phyloP scores from a whole-genome alignment of 2,113 vertebrate species.

The Vulpes vulpes region DNA sequence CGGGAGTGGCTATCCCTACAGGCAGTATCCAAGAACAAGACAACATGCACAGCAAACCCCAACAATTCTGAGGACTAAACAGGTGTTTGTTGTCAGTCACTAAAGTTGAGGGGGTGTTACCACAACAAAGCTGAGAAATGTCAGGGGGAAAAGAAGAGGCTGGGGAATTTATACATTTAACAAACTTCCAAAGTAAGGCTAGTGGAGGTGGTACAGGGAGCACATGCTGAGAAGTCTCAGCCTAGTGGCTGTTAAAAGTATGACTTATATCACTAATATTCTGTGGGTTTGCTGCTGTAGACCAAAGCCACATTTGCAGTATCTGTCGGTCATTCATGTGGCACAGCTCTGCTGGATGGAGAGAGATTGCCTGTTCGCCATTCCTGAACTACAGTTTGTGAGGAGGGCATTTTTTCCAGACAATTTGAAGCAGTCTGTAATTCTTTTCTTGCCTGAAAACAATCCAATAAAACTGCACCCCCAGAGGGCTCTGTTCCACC shows the following conservation, averaged over 20 bases:
- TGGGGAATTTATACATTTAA: neutral
- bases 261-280: neutral
- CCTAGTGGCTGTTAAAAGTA: neutral
- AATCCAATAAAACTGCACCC: conserved; percentile 31
- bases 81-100: neutral
- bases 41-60: neutral
- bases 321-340: neutral
- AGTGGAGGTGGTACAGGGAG: neutral
- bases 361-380: neutral
- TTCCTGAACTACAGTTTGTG: neutral
- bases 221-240: neutral
- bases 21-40: neutral
- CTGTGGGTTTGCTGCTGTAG: neutral
- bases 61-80: neutral
- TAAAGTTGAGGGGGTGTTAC: neutral
- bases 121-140: neutral
- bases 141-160: neutral
- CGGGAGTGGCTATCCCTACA: neutral
- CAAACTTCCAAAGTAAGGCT: neutral
- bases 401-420: conserved; percentile 18
- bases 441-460: conserved; percentile 43
- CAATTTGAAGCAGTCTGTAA: conserved; percentile 37
- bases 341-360: neutral
- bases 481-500: neutral
- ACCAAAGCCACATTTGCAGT: neutral